Evolutionary conservation across 1,140 invertebrate species (phyloP).

Genomic region (Brachionus manjavacas): DNA sequence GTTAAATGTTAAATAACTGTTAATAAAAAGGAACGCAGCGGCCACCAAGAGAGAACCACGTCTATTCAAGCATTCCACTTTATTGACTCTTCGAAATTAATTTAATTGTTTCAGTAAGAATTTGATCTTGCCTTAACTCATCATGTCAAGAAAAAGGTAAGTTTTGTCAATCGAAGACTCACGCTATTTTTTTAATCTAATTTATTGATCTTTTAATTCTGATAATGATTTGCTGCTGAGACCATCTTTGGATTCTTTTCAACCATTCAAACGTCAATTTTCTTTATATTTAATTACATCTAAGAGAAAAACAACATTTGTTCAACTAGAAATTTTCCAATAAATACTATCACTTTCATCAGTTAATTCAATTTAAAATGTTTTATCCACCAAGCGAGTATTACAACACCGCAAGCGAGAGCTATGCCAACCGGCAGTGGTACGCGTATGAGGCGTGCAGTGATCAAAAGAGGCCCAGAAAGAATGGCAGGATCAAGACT

Average conservation of each 20-base stretch:
- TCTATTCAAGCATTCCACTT: neutral
- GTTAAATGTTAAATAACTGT: neutral
- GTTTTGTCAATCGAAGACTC: neutral
- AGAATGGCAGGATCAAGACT: neutral
- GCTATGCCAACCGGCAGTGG: neutral
- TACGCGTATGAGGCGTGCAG: neutral
- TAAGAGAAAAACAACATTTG: slow-evolving; percentile 32
- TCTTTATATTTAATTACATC: slow-evolving; percentile 20
- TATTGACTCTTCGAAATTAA: neutral
- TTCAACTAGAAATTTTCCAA: neutral
- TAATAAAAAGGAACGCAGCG: neutral
- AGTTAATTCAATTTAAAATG: neutral
- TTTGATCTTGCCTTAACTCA: neutral
- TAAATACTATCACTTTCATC: slow-evolving; percentile 18
- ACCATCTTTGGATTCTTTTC: neutral
- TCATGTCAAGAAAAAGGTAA: neutral
- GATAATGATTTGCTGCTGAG: slow-evolving; percentile 9
- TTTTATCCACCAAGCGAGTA: neutral
- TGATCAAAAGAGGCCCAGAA: neutral
- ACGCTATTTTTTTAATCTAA: slow-evolving; percentile 33
- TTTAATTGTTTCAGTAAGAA: neutral
- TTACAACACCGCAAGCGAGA: neutral
- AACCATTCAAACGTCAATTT: neutral
- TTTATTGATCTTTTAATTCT: slow-evolving; percentile 29
- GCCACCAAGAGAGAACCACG: neutral